Evolutionary conservation across 1,140 invertebrate genomes (phyloP).

Genomic region (Sitobion miscanthi): DNA sequence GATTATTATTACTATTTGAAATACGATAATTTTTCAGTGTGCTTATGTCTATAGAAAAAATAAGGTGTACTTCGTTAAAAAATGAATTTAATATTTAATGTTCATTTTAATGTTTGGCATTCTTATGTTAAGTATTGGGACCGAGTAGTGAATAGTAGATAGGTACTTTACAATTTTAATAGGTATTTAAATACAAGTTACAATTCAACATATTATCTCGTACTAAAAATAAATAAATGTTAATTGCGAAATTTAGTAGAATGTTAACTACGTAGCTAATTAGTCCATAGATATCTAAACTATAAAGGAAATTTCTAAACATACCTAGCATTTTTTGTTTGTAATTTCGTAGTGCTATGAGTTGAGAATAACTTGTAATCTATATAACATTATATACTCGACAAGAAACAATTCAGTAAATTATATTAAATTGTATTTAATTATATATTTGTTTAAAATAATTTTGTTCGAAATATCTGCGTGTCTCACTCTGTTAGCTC

Average conservation of each 20-base stretch:
- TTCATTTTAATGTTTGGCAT: background rate
- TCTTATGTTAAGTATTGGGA: background rate
- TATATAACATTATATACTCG: background rate
- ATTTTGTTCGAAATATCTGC: background rate
- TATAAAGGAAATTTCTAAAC: background rate
- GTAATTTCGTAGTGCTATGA: no score
- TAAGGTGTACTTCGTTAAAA: background rate
- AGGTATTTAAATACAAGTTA: background rate
- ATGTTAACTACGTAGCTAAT: background rate
- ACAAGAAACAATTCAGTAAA: background rate
- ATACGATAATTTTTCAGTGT: no score
- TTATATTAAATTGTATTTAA: background rate
- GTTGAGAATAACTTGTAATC: background rate
- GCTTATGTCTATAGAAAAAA: background rate
- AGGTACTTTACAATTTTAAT: background rate
- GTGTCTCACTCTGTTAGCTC: background rate
- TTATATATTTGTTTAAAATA: background rate
- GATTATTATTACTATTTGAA: no score
- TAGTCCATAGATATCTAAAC: background rate
- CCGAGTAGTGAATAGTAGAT: background rate
- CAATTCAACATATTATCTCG: background rate
- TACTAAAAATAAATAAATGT: background rate
- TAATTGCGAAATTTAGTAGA: background rate
- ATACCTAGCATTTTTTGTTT: no score
- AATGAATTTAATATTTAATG: background rate